Conservation (phyloP, 2,113 vertebrate species). For the Ceyx melanurus region DNA sequence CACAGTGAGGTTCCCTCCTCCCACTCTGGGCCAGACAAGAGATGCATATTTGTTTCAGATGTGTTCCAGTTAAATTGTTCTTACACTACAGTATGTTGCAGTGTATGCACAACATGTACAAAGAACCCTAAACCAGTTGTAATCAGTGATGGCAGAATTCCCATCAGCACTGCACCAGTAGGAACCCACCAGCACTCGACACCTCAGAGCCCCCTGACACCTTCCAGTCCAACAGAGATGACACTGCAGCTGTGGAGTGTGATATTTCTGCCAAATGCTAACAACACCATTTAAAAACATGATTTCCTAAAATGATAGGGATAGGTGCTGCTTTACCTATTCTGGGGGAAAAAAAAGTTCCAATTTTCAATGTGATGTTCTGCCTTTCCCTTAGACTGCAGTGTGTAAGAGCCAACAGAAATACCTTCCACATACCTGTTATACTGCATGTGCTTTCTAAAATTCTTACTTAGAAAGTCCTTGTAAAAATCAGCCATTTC, state of each 20-base stretch:
- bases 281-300: background rate
- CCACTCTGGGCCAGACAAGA: background rate
- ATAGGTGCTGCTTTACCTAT: background rate
- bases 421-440: constrained; percentile 84
- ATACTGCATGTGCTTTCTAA: constrained; percentile 83
- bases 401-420: background rate
- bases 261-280: too few relatives aligned
- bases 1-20: background rate
- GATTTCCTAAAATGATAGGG: background rate
- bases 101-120: background rate
- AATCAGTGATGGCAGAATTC: background rate
- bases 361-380: background rate
- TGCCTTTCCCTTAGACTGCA: background rate
- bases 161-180: background rate
- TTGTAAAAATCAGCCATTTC: constrained; percentile 96
- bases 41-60: background rate
- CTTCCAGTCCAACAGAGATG: background rate
- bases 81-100: background rate
- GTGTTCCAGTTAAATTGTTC: background rate
- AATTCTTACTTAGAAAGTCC: constrained; percentile 88
- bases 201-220: background rate
- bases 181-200: background rate
- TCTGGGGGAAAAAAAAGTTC: background rate
- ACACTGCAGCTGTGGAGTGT: background rate
- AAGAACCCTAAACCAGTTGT: background rate